Percentiles rank a stretch among this genome's conserved stretches.
These are phyloP conservation scores for Dynastes maya DNA, from an alignment of 2,888 invertebrate species.

Conservation along the genomic window DNA sequence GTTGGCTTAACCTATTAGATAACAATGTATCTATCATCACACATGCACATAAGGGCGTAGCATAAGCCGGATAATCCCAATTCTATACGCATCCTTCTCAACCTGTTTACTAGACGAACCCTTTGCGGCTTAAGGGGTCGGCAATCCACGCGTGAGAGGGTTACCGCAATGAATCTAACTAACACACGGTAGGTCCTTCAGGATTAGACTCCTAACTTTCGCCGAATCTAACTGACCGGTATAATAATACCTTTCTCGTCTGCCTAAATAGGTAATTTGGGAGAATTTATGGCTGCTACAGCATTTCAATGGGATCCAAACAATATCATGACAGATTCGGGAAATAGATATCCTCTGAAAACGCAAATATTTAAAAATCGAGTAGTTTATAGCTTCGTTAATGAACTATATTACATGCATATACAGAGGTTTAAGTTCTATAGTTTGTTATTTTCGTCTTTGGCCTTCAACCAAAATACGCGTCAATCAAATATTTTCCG, in stretches of 20 bases:
- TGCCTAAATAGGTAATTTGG: too few relatives aligned
- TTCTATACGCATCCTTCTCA: not conserved
- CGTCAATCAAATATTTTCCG: conserved; percentile 19
- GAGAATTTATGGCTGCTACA: too few relatives aligned
- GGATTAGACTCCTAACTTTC: not conserved
- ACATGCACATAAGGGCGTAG: too few relatives aligned
- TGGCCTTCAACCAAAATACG: conserved; percentile 20
- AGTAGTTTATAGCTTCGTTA: too few relatives aligned
- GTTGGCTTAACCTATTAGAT: not conserved
- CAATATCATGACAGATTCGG: too few relatives aligned
- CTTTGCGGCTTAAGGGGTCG: not conserved
- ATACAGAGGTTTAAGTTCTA: too few relatives aligned
- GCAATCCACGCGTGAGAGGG: not conserved
- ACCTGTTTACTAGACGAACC: not conserved
- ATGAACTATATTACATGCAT: too few relatives aligned
- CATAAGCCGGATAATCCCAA: not conserved
- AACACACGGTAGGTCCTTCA: not conserved
- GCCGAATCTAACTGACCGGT: not conserved
- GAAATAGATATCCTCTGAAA: too few relatives aligned
- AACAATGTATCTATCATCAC: too few relatives aligned
- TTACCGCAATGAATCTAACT: conserved; percentile 4
- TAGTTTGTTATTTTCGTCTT: not conserved
- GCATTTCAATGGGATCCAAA: too few relatives aligned
- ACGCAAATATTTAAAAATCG: too few relatives aligned
- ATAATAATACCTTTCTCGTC: not conserved